A percentile compares a stretch with the other conserved stretches of the same genome.
These are phyloP conservation scores for Dipodomys ordii DNA, from an alignment of 2,113 vertebrate species.

Conservation along the genomic window DNA sequence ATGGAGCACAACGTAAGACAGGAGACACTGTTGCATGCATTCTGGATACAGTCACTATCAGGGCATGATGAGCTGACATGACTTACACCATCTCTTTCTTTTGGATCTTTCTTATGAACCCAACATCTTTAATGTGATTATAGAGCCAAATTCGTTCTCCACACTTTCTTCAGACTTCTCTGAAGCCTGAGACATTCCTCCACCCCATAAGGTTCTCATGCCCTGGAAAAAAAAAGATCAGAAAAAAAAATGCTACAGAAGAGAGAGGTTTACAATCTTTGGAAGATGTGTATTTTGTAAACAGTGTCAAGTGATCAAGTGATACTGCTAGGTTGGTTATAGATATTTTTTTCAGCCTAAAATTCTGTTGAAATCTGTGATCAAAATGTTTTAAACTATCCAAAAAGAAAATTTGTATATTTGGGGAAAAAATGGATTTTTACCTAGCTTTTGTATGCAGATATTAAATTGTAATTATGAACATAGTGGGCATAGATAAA, in stretches of 20 bases:
- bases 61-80: slow-evolving; percentile 80
- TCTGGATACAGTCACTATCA: slow-evolving; percentile 75
- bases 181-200: slow-evolving; percentile 50
- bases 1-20: slow-evolving; percentile 86
- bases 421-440: slow-evolving; percentile 90
- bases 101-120: slow-evolving; percentile 71
- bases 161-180: slow-evolving; percentile 44
- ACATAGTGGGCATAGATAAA: slow-evolving; percentile 90
- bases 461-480: slow-evolving; percentile 92
- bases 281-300: slow-evolving; percentile 85
- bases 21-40: slow-evolving; percentile 81
- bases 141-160: slow-evolving; percentile 79
- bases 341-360: slow-evolving; percentile 90
- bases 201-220: slow-evolving; percentile 80
- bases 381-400: slow-evolving; percentile 92
- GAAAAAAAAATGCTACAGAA: slow-evolving; percentile 70
- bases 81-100: slow-evolving; percentile 77
- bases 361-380: slow-evolving; percentile 90
- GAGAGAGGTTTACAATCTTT: slow-evolving; percentile 79
- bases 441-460: slow-evolving; percentile 93
- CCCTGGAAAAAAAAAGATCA: slow-evolving; percentile 81
- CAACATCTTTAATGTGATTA: slow-evolving; percentile 78
- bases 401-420: slow-evolving; percentile 92
- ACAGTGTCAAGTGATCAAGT: slow-evolving; percentile 90
- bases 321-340: slow-evolving; percentile 88